These are phyloP conservation scores for Lasiommata megera DNA, from an alignment of 2,888 invertebrate species.

Conservation along the genomic window DNA sequence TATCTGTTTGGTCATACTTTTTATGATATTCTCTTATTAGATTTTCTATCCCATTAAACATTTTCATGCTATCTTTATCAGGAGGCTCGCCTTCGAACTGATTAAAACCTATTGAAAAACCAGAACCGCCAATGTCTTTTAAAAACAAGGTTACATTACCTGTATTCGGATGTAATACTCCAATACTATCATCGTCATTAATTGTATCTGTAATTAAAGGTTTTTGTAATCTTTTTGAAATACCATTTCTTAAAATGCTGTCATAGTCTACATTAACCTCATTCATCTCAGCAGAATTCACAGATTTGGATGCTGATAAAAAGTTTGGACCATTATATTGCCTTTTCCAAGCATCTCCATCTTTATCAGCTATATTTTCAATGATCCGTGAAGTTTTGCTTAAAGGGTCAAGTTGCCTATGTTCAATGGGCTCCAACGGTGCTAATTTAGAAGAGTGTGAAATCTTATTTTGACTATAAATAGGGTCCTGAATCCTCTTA, in stretches of 20 bases:
- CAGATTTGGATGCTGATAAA: constrained; percentile 47
- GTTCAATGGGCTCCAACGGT: constrained; percentile 34
- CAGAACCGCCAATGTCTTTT: constrained; percentile 63
- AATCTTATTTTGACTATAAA: constrained; percentile 38
- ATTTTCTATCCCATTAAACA: constrained; percentile 61
- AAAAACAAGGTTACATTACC: constrained; percentile 56
- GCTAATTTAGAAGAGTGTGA: constrained; percentile 37
- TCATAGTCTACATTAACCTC: constrained; percentile 53
- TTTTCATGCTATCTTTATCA: constrained; percentile 57
- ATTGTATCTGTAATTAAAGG: constrained; percentile 51
- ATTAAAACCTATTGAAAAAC: constrained; percentile 65
- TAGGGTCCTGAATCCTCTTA: constrained; percentile 57
- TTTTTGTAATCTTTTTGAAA: constrained; percentile 59
- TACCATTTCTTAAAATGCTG: constrained; percentile 47
- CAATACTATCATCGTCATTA: constrained; percentile 36
- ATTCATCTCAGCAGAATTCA: constrained; percentile 61
- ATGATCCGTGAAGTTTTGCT: constrained; percentile 41
- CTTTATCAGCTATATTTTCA: constrained; percentile 39
- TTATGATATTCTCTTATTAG: constrained; percentile 57
- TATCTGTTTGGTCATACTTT: constrained; percentile 41
- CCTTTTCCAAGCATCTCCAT: constrained; percentile 47
- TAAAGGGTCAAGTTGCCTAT: constrained; percentile 54
- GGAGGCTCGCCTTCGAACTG: constrained; percentile 63
- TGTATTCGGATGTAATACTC: constrained; percentile 41
- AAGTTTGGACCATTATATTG: constrained; percentile 45